Base-by-base conservation (phyloP, 2,113 vertebrate genomes). In the Cyprinodon variegatus region DNA sequence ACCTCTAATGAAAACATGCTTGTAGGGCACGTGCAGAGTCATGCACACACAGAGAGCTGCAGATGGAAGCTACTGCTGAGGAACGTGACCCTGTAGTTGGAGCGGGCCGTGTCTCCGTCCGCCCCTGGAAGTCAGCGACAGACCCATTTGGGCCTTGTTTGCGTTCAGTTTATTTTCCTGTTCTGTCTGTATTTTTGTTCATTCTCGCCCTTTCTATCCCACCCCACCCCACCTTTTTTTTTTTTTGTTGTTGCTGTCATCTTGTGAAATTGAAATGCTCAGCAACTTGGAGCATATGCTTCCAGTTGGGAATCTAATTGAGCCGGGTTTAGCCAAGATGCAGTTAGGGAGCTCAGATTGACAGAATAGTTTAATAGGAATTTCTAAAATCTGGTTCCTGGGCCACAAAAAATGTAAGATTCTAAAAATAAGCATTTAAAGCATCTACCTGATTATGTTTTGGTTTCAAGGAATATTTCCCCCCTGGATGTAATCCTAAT, bases 221-320 rank as follows among this genome's bases (percentile, higher is more conserved):
- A 15, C 40, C 46, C 40, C 20, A 62, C 41, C 64, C 29, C 29
- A 29, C 29, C 29, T 29, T 4, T 41, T 60, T 22, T 48, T 37
- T 65, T 62, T 62, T 3, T n/a, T 65, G 68, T 57, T 73, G 45
- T 75, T 67, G 12, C 81, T 43, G 45, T 86, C 77, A 22, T 87
- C 83, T 86, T 15, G 71, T 85, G 84, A 88, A 91, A 83, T 29
- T 75, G 81, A 88, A 92, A 91, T 78, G 81, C 88, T 90, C 77
- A 77, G 86, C 90, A 92, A 83, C 90, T 89, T 72, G 79, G 81
- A 91, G 80, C 90, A 89, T 85, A 88, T 93, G 93, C 88, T 91
- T 91, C 63, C 41, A 90, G 88, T 92, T 88, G 86, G 82, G 72
- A 79, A 84, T 90, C 83, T 84, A 90, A 87, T 88, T 84, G 81